These are phyloP conservation scores for Onychomys leucogaster DNA, from an alignment of 2,797 vertebrate species.

Conservation along the genomic window DNA sequence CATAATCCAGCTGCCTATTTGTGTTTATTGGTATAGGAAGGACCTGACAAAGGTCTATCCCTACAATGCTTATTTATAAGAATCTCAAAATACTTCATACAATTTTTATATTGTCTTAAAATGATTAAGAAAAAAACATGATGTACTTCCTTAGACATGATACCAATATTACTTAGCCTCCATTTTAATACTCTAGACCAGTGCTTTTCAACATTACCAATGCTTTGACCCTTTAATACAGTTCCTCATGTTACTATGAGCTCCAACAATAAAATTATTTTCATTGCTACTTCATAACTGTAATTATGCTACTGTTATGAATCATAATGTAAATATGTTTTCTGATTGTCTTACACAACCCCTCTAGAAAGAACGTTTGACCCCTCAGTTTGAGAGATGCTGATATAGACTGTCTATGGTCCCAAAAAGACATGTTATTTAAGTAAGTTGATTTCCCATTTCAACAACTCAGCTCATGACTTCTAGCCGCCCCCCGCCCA, in stretches of 20 bases:
- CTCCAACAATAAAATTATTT: not conserved
- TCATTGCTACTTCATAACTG: not conserved
- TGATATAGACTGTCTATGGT: not conserved
- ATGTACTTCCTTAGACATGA: not conserved
- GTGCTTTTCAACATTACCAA: not conserved
- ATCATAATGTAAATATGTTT: not conserved
- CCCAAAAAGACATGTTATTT: not conserved
- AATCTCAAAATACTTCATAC: not conserved
- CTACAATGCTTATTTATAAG: not conserved
- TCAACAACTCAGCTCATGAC: not conserved
- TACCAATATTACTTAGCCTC: not conserved
- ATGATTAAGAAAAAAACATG: not conserved
- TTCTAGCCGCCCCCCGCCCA: not conserved
- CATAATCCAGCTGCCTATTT: constrained; percentile 28
- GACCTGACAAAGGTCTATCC: not conserved
- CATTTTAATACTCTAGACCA: not conserved
- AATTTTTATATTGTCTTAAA: not conserved
- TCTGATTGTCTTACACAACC: not conserved
- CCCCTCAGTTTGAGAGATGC: too few relatives aligned
- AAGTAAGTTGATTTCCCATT: not conserved
- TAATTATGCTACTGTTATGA: not conserved
- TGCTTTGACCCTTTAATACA: not conserved
- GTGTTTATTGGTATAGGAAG: not conserved
- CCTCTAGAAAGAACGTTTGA: not conserved
- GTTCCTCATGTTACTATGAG: too few relatives aligned